Conservation (phyloP, 2,797 vertebrate genomes). For the Danio jaintianensis region DNA sequence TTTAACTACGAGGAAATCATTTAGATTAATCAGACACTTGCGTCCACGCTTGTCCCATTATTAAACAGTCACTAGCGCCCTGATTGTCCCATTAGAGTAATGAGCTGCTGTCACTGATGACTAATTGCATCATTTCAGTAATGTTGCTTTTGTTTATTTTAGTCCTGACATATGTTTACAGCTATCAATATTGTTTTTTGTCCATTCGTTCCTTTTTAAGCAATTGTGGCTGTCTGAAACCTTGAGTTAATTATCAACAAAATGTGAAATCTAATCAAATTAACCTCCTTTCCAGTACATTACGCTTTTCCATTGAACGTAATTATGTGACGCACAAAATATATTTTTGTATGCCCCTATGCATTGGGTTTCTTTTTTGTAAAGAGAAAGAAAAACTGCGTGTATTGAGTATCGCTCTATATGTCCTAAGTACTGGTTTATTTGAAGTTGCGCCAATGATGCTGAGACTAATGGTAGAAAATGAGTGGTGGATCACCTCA, state of each 20-base stretch:
- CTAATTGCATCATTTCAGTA: slow-evolving; percentile 82
- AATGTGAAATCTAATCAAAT: slow-evolving; percentile 79
- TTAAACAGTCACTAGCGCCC: slow-evolving; percentile 58
- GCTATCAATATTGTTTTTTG: slow-evolving; percentile 31
- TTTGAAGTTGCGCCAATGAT: slow-evolving; percentile 55
- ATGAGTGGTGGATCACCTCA: slow-evolving; percentile 67
- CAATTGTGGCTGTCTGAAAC: slow-evolving; percentile 67
- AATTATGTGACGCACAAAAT: slow-evolving; percentile 53
- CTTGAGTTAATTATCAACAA: slow-evolving; percentile 78
- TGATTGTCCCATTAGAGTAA: slow-evolving; percentile 81
- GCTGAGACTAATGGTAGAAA: slow-evolving; percentile 69
- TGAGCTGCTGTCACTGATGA: slow-evolving; percentile 73
- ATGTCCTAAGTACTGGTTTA: slow-evolving; percentile 35
- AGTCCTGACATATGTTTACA: slow-evolving; percentile 65
- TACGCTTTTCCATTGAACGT: slow-evolving; percentile 73
- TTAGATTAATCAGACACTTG: slow-evolving; percentile 58
- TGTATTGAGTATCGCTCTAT: neutral
- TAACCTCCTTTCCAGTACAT: slow-evolving; percentile 81
- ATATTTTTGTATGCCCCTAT: slow-evolving; percentile 31
- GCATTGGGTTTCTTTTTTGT: slow-evolving; percentile 2
- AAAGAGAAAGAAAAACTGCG: slow-evolving; percentile 4
- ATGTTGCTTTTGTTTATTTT: slow-evolving; percentile 75
- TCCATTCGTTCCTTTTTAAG: slow-evolving; percentile 33
- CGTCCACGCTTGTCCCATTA: slow-evolving; percentile 54
- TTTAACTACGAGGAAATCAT: slow-evolving; percentile 28